Base-by-base conservation (phyloP, 1,140 invertebrate species). In the Drosophila punjabiensis region DNA sequence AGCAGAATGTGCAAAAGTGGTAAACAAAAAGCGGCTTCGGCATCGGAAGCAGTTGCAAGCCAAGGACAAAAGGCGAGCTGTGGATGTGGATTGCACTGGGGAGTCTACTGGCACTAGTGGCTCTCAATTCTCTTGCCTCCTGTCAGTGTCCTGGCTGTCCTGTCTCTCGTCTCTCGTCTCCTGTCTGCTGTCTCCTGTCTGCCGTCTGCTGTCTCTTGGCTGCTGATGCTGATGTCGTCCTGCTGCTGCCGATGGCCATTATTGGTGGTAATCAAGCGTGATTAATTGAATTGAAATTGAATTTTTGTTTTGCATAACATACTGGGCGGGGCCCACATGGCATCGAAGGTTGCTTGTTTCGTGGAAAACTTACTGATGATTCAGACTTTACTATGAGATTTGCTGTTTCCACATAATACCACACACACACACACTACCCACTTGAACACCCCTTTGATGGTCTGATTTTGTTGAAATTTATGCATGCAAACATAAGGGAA, bases 1-100 rank as follows among this genome's bases (percentile, higher is more conserved):
- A 79, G 76, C 76, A 82, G 81, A 86, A 86, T 86, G 82, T 85
- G 82, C 82, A 78, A 79, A 85, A 85, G 69, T 85, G 82, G 78
- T 81, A 81, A 82, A 81, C 69, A 67, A 77, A 74, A 85, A 85
- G 70, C 52, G 65, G 65, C 75, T 68, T 60, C 48, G 58, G 43
- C 65, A 55, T 60, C 48, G 64, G 50, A 78, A 62, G 75, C 75
- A 77, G 74, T 77, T 78, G 65, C 75, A 78, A 66, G 56, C 74
- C 75, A 77, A 78, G 75, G 66, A 79, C 76, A 71, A 79, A 47
- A 41, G 66, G 55, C 76, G 63, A 48, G 33, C 55, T 39, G 30
- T 52, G 55, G 30, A 47, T 69, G 66, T 52, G 35, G 35, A 59
- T 62, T 73, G 68, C 68, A 61, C 47, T 74, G 75, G 75, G 75